Conservation (phyloP, 2,113 vertebrate genomes). For the Ophthalmolycus amberensis region DNA sequence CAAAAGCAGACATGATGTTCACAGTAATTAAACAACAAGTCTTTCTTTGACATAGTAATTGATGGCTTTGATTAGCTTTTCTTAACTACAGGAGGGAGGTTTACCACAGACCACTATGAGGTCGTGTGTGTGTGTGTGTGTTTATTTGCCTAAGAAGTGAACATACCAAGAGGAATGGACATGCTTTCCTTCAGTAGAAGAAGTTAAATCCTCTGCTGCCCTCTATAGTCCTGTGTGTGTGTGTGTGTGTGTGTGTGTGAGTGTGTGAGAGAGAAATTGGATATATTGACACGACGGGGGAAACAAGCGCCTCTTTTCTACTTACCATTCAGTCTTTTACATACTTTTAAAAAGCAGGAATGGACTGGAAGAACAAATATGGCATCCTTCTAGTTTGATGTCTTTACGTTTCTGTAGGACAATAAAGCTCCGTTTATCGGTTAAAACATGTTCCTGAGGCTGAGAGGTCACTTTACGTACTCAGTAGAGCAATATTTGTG, state of each 20-base stretch:
- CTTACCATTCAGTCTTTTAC: background rate
- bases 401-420: background rate
- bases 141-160: background rate
- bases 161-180: background rate
- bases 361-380: conserved; percentile 5
- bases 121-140: background rate
- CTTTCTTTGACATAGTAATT: conserved; percentile 7
- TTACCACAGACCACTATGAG: background rate
- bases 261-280: background rate
- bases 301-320: background rate
- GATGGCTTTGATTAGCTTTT: conserved; percentile 23
- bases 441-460: background rate
- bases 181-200: background rate
- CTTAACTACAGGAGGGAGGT: background rate
- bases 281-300: conserved; percentile 19
- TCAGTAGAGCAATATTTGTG: background rate
- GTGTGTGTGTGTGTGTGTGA: background rate
- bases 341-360: background rate
- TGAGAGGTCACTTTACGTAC: background rate
- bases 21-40: conserved; percentile 5
- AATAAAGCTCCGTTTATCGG: background rate
- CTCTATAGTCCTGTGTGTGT: conserved; percentile 26
- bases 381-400: conserved; percentile 1
- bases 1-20: background rate
- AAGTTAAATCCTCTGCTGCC: conserved; percentile 55